Conservation (phyloP, 1,140 invertebrate species). For the Charaxes varanes region DNA sequence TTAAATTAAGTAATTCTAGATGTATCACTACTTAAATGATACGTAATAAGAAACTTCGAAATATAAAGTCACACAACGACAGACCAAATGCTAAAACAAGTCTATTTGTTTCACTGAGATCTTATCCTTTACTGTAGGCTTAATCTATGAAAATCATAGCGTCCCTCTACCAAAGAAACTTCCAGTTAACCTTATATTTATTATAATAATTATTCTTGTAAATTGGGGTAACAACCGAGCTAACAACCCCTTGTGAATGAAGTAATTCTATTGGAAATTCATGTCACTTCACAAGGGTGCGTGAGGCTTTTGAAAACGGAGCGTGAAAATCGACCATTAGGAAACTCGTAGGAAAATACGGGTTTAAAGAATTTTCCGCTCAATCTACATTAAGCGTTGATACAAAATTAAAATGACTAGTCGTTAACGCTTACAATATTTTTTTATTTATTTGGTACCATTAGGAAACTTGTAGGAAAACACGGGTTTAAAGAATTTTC, state of each 20-base stretch:
- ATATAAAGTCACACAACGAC: no score
- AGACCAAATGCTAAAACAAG: no score
- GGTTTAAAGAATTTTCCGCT: constrained; percentile 44
- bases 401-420: not conserved
- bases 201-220: constrained; percentile 6
- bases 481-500: constrained; percentile 42
- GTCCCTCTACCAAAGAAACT: no score
- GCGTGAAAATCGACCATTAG: constrained; percentile 46
- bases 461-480: constrained; percentile 52
- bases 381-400: constrained; percentile 32
- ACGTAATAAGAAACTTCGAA: no score
- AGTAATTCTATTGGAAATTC: constrained; percentile 50
- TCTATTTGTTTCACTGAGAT: no score
- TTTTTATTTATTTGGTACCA: no score
- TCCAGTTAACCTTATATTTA: no score
- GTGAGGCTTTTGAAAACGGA: constrained; percentile 26
- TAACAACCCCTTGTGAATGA: constrained; percentile 25
- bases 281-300: constrained; percentile 37
- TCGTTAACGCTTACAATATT: no score
- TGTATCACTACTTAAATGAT: no score
- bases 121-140: no score
- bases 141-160: no score
- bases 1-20: no score
- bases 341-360: constrained; percentile 48
- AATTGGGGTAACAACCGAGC: constrained; percentile 7